Evolutionary conservation across 92 coral and sea anemone species (phyloP), one percentile per base, ranked within the genome.

Genomic region (Isaurus tuberculatus): DNA sequence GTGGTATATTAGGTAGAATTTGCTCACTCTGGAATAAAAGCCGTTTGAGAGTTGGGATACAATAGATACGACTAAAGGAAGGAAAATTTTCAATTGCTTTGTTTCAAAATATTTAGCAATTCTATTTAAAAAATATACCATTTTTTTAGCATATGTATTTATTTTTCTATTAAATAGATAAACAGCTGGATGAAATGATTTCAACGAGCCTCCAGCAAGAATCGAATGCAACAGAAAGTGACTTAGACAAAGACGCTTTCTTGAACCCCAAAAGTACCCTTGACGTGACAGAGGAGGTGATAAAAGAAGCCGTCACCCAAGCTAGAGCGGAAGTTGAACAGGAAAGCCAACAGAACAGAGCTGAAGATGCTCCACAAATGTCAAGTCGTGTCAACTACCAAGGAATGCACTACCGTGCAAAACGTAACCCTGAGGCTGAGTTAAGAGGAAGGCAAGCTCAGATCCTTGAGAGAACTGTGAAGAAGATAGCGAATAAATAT

Each of bases 321-420:
- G 49, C 74, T 20, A 14, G 44, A 15, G 74, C 13, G 16, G 74
- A 69, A 36, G 17, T 36, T 69, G 74, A 69, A 69, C 23, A 31
- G 36, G 74, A 69, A 69, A 10, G 11, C 20, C 15, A 69, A 10
- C 23, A 69, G 48, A 69, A 36, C 51, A 69, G 36, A 36, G 23
- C 43, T 69, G 49, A 34, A 8, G 49, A 69, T 17, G 25, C 6
- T 0, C 26, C 74, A 36, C 46, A 9, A 17, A 20, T 14, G 8
- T 23, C 31, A 13, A 20, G 74, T 22, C 51, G 20, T 15, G 7
- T 69, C 29, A 69, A 34, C 49, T 43, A 69, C 27, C 74, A 69
- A 22, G 43, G 48, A 69, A 69, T 69, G 74, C 74, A 69, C 29
- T 69, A 69, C 74, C 74, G 74, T 1, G 69, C 22, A 68, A 36